Conservation (phyloP, 2,797 vertebrate species). For the Phataginus tricuspis region DNA sequence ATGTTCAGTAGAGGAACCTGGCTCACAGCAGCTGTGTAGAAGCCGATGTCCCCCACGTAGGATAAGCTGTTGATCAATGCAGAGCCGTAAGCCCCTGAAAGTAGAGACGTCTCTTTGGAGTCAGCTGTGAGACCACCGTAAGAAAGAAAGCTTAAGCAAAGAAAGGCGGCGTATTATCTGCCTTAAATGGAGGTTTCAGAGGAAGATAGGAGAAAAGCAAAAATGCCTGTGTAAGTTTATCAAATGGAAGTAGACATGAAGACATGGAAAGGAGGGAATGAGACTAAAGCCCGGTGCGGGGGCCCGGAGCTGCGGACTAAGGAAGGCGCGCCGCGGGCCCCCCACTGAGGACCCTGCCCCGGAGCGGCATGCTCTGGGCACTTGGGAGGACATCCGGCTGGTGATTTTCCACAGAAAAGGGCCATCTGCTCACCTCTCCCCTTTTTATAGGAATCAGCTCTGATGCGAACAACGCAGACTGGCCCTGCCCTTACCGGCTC, state of each 20-base stretch:
- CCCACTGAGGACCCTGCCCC: too few species aligned
- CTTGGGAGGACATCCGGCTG: background rate
- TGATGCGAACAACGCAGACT: too few species aligned
- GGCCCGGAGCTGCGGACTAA: accelerated
- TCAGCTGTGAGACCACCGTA: background rate
- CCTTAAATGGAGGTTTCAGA: background rate
- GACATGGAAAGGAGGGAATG: background rate
- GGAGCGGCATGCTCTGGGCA: accelerated
- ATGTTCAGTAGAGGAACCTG: background rate
- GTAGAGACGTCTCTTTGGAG: background rate
- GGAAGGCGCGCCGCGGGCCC: background rate
- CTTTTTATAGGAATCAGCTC: background rate
- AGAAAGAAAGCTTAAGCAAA: background rate
- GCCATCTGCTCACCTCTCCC: background rate
- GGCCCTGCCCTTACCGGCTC: background rate
- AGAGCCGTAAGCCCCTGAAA: accelerated
- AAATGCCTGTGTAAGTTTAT: background rate
- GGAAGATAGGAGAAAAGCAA: background rate
- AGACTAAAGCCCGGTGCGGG: background rate
- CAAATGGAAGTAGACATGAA: background rate
- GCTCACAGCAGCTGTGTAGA: background rate
- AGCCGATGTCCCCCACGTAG: background rate
- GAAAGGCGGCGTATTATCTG: background rate
- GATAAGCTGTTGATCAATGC: too few species aligned
- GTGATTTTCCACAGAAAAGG: background rate